Evolutionary conservation across 1,140 invertebrate genomes (phyloP).

Genomic region (Capitella teleta): DNA sequence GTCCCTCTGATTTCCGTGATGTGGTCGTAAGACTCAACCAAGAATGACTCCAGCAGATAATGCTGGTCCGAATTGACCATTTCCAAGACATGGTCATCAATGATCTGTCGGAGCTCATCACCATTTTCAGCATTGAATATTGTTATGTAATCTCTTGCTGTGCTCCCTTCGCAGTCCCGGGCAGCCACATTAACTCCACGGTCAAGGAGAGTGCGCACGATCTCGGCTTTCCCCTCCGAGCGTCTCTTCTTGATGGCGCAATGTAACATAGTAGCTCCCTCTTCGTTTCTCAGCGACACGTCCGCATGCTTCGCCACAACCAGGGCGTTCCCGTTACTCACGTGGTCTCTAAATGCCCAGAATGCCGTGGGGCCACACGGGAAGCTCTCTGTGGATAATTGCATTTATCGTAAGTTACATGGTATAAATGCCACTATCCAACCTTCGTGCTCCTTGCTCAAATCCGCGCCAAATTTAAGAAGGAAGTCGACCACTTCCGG

Average conservation of each 20-base stretch:
- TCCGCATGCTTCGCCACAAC: constrained; percentile 16
- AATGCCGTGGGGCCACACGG: constrained; percentile 22
- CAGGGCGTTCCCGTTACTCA: constrained; percentile 14
- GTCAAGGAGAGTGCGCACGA: constrained; percentile 13
- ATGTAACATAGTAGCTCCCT: constrained; percentile 16
- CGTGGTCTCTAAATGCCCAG: constrained; percentile 20
- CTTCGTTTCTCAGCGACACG: constrained; percentile 17
- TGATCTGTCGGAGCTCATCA: constrained; percentile 5
- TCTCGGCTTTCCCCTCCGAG: constrained; percentile 11
- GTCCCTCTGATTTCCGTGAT: constrained; percentile 15
- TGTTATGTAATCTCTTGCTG: constrained; percentile 17
- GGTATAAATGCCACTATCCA: not conserved
- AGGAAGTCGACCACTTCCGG: constrained; percentile 18
- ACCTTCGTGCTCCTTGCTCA: constrained; percentile 19
- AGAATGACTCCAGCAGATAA: constrained; percentile 14
- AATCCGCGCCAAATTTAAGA: constrained; percentile 16
- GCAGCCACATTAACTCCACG: constrained; percentile 15
- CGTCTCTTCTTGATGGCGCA: constrained; percentile 12
- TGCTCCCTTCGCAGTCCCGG: constrained; percentile 17
- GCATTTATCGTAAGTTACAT: not conserved
- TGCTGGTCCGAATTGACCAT: constrained; percentile 13
- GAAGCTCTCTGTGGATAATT: constrained; percentile 9
- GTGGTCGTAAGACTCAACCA: constrained; percentile 18
- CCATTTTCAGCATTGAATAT: constrained; percentile 5
- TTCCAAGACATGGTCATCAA: constrained; percentile 15